phyloP scores from a whole-genome alignment of 2,113 vertebrate species.

The Manacus vitellinus region DNA sequence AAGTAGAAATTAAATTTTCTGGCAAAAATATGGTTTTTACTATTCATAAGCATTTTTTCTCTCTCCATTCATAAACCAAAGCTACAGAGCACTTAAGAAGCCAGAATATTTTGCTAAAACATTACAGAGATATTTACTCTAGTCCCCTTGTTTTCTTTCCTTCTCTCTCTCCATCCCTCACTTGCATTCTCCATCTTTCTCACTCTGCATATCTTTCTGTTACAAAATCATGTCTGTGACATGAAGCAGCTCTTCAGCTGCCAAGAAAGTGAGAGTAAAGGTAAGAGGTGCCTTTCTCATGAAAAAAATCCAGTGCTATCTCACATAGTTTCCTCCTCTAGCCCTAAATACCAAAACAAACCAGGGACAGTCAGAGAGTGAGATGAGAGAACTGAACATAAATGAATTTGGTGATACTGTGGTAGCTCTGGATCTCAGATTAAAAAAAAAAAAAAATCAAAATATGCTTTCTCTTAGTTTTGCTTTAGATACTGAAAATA shows the following conservation, averaged over 20 bases:
- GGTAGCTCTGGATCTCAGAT: not conserved
- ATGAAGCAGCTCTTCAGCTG: not conserved
- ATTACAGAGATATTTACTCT: not conserved
- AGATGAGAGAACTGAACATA: not conserved
- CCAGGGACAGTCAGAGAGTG: not conserved
- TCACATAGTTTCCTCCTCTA: not conserved
- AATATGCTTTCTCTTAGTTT: not conserved
- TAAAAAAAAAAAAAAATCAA: not conserved
- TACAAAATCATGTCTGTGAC: not conserved
- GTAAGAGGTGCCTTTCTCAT: not conserved
- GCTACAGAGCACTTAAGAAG: not conserved
- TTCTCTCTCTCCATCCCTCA: not conserved
- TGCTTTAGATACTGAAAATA: not conserved
- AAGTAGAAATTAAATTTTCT: not conserved
- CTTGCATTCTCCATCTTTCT: not conserved
- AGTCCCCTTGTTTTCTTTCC: not conserved
- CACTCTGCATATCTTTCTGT: not conserved
- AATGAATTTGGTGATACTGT: not conserved
- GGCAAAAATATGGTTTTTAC: not conserved
- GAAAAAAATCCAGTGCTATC: not conserved
- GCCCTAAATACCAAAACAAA: not conserved
- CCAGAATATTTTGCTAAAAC: not conserved
- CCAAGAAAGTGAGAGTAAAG: not conserved
- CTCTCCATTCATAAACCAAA: not conserved
- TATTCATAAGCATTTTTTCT: not conserved